These are phyloP conservation scores for Amblyjoppa proteus DNA, from an alignment of 2,888 invertebrate genomes.

Conservation along the genomic window DNA sequence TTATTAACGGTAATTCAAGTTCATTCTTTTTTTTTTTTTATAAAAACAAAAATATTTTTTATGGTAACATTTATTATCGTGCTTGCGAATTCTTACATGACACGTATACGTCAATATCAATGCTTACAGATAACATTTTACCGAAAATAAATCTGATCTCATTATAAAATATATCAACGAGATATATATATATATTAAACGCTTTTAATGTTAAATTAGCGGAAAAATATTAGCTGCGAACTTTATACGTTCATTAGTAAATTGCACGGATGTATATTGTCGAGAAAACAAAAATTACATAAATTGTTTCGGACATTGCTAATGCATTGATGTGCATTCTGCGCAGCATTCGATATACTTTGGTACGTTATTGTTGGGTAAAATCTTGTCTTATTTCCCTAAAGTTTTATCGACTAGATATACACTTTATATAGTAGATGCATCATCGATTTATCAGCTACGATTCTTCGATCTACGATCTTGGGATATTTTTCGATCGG, in stretches of 20 bases:
- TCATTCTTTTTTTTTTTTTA: not conserved
- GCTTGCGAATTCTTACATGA: not conserved
- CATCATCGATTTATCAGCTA: conserved; percentile 33
- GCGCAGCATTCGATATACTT: conserved; percentile 30
- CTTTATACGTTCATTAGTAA: not conserved
- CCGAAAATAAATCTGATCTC: conserved; percentile 1
- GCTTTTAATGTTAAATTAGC: not conserved
- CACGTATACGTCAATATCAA: not conserved
- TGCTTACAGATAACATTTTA: not conserved
- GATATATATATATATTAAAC: not conserved
- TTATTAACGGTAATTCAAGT: not conserved
- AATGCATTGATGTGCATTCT: not conserved
- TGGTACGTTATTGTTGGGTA: conserved; percentile 16
- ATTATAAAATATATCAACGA: not conserved
- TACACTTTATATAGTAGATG: conserved; percentile 40
- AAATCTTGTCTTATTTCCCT: conserved; percentile 29
- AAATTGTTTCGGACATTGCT: not conserved
- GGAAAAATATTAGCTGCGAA: conserved; percentile 21
- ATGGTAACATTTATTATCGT: conserved; percentile 13
- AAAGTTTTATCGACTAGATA: conserved; percentile 59
- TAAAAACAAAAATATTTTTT: not conserved
- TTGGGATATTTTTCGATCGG: not conserved
- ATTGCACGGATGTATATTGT: not conserved
- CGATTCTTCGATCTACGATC: not conserved
- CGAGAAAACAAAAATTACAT: not conserved